Evolutionary conservation across 1,140 invertebrate species (phyloP).

Genomic region (Ostrea edulis): DNA sequence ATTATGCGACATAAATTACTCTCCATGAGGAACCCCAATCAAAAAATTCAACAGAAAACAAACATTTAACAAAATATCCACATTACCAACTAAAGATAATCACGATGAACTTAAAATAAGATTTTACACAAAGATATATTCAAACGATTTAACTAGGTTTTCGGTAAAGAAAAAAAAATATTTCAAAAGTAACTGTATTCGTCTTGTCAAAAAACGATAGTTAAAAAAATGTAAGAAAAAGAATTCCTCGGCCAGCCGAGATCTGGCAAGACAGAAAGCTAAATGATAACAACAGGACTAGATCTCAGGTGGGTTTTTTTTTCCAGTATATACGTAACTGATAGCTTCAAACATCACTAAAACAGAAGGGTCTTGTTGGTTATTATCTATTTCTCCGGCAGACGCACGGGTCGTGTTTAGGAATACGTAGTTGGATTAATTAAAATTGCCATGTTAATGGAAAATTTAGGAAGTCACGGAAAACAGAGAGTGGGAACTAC

Average conservation of each 20-base stretch:
- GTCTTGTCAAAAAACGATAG: background rate
- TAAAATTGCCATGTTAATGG: background rate
- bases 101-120: background rate
- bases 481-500: background rate
- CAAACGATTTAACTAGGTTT: background rate
- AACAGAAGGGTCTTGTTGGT: background rate
- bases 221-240: background rate
- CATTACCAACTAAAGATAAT: background rate
- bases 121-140: background rate
- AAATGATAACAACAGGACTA: background rate
- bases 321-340: background rate
- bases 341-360: conserved; percentile 25
- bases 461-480: background rate
- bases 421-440: background rate
- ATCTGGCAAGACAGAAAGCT: background rate
- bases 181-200: background rate
- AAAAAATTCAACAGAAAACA: background rate
- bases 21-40: background rate
- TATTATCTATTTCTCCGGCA: background rate
- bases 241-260: conserved; percentile 14
- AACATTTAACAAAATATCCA: background rate
- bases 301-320: background rate
- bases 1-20: background rate
- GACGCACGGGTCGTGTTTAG: background rate
- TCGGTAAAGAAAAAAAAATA: too few species aligned